A percentile compares a stretch with the other conserved stretches of the same genome.
phyloP scores from a whole-genome alignment of 2,888 invertebrate genomes.

The Oscheius sp. region DNA sequence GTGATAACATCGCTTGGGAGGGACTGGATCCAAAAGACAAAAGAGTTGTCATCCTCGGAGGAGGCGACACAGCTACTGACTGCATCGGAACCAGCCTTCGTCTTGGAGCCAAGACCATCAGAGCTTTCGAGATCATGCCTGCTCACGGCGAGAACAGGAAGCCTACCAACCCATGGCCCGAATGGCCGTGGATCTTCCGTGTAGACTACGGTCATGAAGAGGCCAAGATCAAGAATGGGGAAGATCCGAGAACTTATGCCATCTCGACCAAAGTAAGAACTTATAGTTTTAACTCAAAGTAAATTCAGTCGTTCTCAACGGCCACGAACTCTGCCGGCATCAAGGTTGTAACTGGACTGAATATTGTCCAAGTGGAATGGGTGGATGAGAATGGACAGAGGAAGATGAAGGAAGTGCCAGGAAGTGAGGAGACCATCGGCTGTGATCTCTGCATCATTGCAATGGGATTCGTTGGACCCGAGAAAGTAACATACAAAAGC shows the following conservation, averaged over 20 bases:
- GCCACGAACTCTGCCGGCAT: conserved; percentile 62
- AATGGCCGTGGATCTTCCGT: conserved; percentile 94
- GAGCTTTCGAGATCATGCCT: conserved; percentile 96
- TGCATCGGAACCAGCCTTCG: conserved; percentile 96
- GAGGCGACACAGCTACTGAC: conserved; percentile 93
- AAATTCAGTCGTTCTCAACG: conserved; percentile 59
- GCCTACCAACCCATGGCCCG: conserved; percentile 96
- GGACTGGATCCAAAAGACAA: conserved; percentile 88
- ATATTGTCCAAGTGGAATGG: conserved; percentile 83
- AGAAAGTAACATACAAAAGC: conserved; percentile 51
- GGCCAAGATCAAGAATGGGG: conserved; percentile 83
- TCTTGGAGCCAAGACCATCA: conserved; percentile 89
- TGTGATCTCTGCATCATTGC: conserved; percentile 92
- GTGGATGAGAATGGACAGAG: conserved; percentile 81
- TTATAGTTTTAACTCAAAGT: background rate
- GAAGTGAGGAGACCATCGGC: conserved; percentile 82
- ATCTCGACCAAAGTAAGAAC: conserved; percentile 85
- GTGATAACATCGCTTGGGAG: conserved; percentile 72
- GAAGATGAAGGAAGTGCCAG: conserved; percentile 89
- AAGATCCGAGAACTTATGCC: conserved; percentile 91
- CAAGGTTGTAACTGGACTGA: conserved; percentile 83
- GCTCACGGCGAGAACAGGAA: conserved; percentile 86
- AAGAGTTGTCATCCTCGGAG: conserved; percentile 89
- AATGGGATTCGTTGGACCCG: conserved; percentile 86
- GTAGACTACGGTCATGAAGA: conserved; percentile 99